A percentile compares a stretch with the other conserved stretches of the same genome.
phyloP scores from a whole-genome alignment of 2,888 invertebrate genomes.

The Netelia melanura region DNA sequence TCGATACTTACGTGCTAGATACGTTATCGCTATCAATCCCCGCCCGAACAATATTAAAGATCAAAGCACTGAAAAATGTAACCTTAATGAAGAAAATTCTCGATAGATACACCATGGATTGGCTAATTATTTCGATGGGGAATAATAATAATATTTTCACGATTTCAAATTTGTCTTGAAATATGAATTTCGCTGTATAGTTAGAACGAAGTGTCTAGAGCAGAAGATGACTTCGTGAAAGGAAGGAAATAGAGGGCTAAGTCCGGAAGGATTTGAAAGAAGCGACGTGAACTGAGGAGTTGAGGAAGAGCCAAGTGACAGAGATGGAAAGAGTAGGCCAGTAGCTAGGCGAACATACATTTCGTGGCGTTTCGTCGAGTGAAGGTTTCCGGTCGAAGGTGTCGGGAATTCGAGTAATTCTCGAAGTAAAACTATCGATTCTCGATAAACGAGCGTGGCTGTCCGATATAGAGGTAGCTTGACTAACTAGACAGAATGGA shows the following conservation, averaged over 20 bases:
- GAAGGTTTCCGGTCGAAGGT: constrained; percentile 22
- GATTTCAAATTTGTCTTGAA: no score
- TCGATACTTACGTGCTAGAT: constrained; percentile 13
- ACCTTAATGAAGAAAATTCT: background rate
- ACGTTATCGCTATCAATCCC: background rate
- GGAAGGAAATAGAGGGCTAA: constrained; percentile 22
- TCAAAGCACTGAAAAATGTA: constrained; percentile 36
- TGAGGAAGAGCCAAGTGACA: background rate
- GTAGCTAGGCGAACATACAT: constrained; percentile 37
- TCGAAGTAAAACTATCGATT: constrained; percentile 59
- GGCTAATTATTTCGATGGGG: no score
- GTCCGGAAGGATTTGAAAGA: constrained; percentile 23
- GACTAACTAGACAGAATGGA: constrained; percentile 28
- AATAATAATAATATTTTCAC: no score
- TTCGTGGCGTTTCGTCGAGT: constrained; percentile 40
- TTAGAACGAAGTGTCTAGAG: background rate
- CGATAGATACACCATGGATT: no score
- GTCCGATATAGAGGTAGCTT: background rate
- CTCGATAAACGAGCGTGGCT: constrained; percentile 50
- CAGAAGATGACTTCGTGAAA: constrained; percentile 5
- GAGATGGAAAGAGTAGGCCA: background rate
- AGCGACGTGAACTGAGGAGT: background rate
- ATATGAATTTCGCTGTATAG: no score
- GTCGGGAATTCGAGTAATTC: constrained; percentile 56
- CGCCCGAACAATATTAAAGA: constrained; percentile 9